Evolutionary conservation across 2,797 vertebrate species (phyloP), one percentile per base, ranked within the genome.

Genomic region (Fistularia tabacaria): DNA sequence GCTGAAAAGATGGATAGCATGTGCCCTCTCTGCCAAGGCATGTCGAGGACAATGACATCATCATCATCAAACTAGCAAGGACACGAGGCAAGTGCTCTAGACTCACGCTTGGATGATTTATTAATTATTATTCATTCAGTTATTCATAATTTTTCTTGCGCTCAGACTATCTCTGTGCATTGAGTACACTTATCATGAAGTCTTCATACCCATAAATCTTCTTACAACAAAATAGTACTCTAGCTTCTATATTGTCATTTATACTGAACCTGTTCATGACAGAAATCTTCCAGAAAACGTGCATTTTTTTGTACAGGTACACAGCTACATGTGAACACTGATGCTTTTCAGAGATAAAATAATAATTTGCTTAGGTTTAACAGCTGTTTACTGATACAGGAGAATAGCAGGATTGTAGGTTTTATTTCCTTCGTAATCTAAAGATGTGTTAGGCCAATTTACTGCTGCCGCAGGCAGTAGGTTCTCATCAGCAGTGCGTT

Each of bases 1-100:
- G 83, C 71, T 78, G 79, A 86, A 84, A 77, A 84, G 79, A 82
- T 57, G 63, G 71, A 69, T 74, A 55, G 75, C 66, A 45, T 69
- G 80, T 70, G 61, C 54, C 72, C 79, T 81, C 80, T 73, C 57
- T 67, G 78, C 77, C 65, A 75, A 83, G 80, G 74, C 83, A 84
- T 81, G 78, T 70, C 73, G 74, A 76, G 73, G 67, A 87, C 80
- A 66, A 81, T 85, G 81, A 86, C 82, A 58, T 66, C 70, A 64
- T 51, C 51, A 74, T 79, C 62, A 41, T 54, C 57, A 71, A 77
- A 69, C 43, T 48, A 71, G 60, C 70, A 87, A 82, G 81, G 81
- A 82, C 81, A 75, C 1, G 44, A 76, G 57, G 42, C 63, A n/a
- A 69, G 59, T 71, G 66, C 48, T 52, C 61, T 65, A 57, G 53